Conservation (phyloP, 2,113 vertebrate species). For the Hippoglossus stenolepis region DNA sequence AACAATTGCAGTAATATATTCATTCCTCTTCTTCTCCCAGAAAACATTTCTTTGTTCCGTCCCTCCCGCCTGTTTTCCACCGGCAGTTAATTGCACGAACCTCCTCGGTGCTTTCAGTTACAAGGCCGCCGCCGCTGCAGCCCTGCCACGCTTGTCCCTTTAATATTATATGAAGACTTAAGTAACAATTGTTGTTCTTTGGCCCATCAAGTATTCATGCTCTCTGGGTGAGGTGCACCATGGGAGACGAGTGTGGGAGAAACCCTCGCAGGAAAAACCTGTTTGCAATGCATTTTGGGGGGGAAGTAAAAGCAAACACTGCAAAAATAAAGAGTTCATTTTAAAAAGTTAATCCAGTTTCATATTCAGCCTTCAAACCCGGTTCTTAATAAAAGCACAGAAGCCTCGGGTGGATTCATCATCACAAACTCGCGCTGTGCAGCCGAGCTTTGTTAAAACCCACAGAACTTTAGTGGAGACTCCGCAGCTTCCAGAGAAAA, state of each 20-base stretch:
- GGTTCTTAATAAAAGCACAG: background rate
- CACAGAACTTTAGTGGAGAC: background rate
- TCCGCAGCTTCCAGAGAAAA: too few species aligned
- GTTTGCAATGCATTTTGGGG: conserved; percentile 38
- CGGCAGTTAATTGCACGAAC: conserved; percentile 56
- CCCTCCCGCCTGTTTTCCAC: conserved; percentile 24
- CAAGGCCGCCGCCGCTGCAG: conserved; percentile 43
- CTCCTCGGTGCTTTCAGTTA: conserved; percentile 49
- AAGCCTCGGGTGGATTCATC: background rate
- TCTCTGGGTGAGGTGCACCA: conserved; percentile 64
- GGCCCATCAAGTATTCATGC: conserved; percentile 81
- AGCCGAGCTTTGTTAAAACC: background rate
- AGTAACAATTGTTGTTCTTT: conserved; percentile 84
- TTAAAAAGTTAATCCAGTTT: too few species aligned
- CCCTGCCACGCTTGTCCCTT: conserved; percentile 50
- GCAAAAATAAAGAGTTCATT: conserved; percentile 1
- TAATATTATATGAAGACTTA: conserved; percentile 82
- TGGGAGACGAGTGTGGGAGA: conserved; percentile 47
- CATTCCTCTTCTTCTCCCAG: conserved; percentile 28
- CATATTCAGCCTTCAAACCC: background rate
- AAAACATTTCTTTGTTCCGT: conserved; percentile 38
- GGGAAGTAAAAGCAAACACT: conserved; percentile 19
- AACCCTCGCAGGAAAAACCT: conserved; percentile 9
- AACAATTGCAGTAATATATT: conserved; percentile 51
- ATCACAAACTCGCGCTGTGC: background rate